phyloP scores from a whole-genome alignment of 1,140 invertebrate species.

The Atta cephalotes region DNA sequence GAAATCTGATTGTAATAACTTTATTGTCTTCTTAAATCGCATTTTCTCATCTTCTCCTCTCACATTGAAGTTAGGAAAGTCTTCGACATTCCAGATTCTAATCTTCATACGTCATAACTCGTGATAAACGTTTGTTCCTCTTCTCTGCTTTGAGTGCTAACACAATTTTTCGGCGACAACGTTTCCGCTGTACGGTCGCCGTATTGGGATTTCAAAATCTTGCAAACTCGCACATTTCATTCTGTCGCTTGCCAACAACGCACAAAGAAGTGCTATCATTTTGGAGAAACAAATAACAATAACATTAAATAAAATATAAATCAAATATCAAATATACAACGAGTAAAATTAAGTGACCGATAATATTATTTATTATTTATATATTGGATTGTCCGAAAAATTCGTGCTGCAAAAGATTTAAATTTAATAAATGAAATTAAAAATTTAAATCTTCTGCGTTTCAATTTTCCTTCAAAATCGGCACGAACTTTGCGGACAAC shows the following conservation, averaged over 20 bases:
- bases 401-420: too few species aligned
- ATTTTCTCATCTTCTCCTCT: neutral
- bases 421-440: too few species aligned
- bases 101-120: slow-evolving; percentile 29
- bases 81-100: slow-evolving; percentile 1
- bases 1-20: neutral
- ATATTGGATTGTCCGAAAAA: too few species aligned
- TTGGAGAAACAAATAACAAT: neutral
- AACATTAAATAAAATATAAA: too few species aligned
- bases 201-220: slow-evolving; percentile 30
- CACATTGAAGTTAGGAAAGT: slow-evolving; percentile 23
- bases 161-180: slow-evolving; percentile 51
- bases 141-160: slow-evolving; percentile 33
- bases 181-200: slow-evolving; percentile 45
- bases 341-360: too few species aligned
- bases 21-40: neutral
- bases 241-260: slow-evolving; percentile 47
- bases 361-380: too few species aligned
- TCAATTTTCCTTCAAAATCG: too few species aligned
- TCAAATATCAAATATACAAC: too few species aligned
- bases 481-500: too few species aligned
- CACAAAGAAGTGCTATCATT: slow-evolving; percentile 25
- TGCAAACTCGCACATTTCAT: slow-evolving; percentile 54
- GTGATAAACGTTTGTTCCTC: slow-evolving; percentile 45
- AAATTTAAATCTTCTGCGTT: too few species aligned